These are phyloP conservation scores for Oplegnathus fasciatus DNA, from an alignment of 2,113 vertebrate genomes.

Conservation along the genomic window DNA sequence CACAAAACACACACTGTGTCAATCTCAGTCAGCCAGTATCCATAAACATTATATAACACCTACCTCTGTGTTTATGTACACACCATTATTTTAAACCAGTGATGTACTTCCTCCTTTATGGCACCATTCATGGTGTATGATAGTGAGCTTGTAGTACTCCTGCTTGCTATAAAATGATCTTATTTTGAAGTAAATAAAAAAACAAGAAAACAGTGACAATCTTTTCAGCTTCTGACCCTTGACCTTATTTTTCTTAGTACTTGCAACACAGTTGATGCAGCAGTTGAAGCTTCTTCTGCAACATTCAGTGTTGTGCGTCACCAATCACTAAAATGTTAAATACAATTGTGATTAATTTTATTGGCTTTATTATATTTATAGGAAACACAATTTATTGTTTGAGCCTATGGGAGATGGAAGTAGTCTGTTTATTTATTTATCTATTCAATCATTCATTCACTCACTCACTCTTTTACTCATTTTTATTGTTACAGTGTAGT, in stretches of 20 bases:
- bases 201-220: neutral
- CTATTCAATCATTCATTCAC: neutral
- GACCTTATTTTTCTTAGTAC: neutral
- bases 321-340: neutral
- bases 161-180: neutral
- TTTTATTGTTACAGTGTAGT: neutral
- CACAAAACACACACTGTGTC: neutral
- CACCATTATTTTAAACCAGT: neutral
- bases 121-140: neutral
- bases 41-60: neutral
- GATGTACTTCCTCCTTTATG: neutral
- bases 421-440: neutral
- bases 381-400: neutral
- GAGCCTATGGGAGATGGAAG: neutral
- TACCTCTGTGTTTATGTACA: neutral
- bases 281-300: neutral
- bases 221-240: neutral
- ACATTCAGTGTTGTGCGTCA: too few species aligned
- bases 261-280: neutral
- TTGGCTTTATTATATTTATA: neutral
- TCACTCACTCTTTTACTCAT: neutral
- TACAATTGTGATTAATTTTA: neutral
- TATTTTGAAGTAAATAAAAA: neutral
- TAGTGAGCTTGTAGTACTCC: neutral
- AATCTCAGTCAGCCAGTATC: neutral